Evolutionary conservation across 2,113 vertebrate species (phyloP).

Genomic region (Entomyzon cyanotis): DNA sequence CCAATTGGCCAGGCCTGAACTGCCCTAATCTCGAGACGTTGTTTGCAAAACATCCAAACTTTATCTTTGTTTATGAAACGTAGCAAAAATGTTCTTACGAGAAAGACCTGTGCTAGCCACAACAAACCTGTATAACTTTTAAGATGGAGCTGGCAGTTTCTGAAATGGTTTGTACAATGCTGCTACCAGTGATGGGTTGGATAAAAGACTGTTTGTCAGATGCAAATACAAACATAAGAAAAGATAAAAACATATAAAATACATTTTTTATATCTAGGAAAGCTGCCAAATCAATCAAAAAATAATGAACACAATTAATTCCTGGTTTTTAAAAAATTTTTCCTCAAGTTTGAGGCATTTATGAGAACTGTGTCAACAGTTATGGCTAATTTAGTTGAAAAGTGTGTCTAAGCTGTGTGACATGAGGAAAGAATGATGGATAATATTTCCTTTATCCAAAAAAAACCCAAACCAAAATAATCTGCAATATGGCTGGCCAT

Average conservation of each 20-base stretch:
- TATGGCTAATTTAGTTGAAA: not conserved
- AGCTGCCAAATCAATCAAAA: not conserved
- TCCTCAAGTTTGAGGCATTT: not conserved
- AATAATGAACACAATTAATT: not conserved
- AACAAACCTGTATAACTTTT: not conserved
- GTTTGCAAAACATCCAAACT: too few species aligned
- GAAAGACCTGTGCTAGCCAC: too few species aligned
- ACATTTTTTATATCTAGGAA: not conserved
- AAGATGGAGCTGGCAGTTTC: not conserved
- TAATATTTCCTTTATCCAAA: not conserved
- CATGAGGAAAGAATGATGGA: not conserved
- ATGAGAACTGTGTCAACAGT: not conserved
- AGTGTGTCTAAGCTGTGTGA: not conserved
- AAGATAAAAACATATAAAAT: not conserved
- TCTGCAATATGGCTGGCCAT: not conserved
- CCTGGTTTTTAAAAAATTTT: accelerated
- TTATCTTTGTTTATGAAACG: too few species aligned
- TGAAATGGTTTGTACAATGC: not conserved
- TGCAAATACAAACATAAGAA: not conserved
- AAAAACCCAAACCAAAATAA: not conserved
- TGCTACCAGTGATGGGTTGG: not conserved
- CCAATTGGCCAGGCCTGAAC: too few species aligned
- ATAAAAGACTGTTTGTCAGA: not conserved
- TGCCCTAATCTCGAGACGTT: too few species aligned
- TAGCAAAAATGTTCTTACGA: too few species aligned